Base-by-base conservation (phyloP, 2,888 invertebrate species). In the Panopea generosa region DNA sequence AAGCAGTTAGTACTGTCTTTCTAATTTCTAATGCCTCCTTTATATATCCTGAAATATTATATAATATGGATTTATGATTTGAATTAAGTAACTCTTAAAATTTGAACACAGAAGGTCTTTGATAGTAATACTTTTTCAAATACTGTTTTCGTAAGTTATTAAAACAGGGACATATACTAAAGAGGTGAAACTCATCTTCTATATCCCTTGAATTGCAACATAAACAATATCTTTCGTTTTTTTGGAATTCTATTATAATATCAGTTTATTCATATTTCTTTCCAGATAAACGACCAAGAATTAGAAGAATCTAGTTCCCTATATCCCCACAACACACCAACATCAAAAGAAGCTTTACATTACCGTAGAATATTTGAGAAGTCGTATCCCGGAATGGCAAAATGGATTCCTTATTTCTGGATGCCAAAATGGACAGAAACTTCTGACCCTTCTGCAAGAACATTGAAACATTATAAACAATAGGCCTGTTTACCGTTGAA, bases 261-360 rank as follows among this genome's bases (percentile, higher is more conserved):
- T 20, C 14, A 50, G 11, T 33, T 33, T 33, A 33, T 33, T 4
- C 33, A 33, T 33, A 7, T 33, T 11, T 33, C 7, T 26, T 79
- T 78, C 20, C 75, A 93, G 91, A 90, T 93, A 56, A 91, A 91
- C 45, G 93, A 93, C 68, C 87, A 86, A 20, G 92, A 93, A 63
- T 80, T 93, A 50, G 85, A 87, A 7, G 75, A 82, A 3, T 91
- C 93, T 0, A 49, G 84, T 1, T 49, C 74, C 0, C 73, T 76
- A 24, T 94, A 90, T 84, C 90, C 92, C 2, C 86, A 90, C 82
- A 93, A 93, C 87, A 87, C 93, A n/a, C 94, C 94, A 1, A 79
- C 71, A 40, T 92, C 93, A 38, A 94, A 94, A 78, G 94, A 94
- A 77, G 93, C 93, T 0, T 91, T 91, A 78, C 93, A 91, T 84